phyloP scores from a whole-genome alignment of 2,888 invertebrate species.

The Drosophila koepferae region DNA sequence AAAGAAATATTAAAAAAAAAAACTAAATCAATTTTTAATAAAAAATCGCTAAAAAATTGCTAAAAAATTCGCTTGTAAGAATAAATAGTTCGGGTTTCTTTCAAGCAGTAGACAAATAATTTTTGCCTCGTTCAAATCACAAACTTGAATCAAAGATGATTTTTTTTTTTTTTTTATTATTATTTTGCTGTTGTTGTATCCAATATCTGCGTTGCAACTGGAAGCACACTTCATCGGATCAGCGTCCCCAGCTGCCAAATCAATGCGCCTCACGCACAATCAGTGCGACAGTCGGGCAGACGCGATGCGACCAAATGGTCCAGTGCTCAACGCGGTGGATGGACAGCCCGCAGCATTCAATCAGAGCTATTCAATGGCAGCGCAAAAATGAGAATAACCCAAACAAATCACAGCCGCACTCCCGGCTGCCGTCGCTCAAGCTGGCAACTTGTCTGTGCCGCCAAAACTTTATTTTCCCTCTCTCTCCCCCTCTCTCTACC shows the following conservation, averaged over 20 bases:
- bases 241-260: conserved; percentile 18
- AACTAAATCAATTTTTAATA: no score
- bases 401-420: conserved; percentile 42
- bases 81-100: no score
- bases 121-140: not conserved
- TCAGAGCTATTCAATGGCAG: conserved; percentile 58
- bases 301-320: conserved; percentile 29
- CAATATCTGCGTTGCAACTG: not conserved
- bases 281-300: conserved; percentile 5
- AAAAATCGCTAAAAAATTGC: no score
- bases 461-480: conserved; percentile 28
- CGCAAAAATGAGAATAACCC: conserved; percentile 49
- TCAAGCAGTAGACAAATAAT: not conserved
- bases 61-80: no score
- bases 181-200: not conserved
- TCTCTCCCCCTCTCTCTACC: not conserved
- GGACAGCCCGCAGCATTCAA: conserved; percentile 47
- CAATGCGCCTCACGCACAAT: conserved; percentile 26
- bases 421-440: conserved; percentile 6
- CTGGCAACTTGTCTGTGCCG: conserved; percentile 51
- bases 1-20: no score
- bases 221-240: conserved; percentile 23
- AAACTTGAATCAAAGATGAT: not conserved
- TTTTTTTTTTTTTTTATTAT: not conserved
- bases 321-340: conserved; percentile 13